Conservation (phyloP, 2,888 invertebrate genomes). For the Caenorhabditis angaria region DNA sequence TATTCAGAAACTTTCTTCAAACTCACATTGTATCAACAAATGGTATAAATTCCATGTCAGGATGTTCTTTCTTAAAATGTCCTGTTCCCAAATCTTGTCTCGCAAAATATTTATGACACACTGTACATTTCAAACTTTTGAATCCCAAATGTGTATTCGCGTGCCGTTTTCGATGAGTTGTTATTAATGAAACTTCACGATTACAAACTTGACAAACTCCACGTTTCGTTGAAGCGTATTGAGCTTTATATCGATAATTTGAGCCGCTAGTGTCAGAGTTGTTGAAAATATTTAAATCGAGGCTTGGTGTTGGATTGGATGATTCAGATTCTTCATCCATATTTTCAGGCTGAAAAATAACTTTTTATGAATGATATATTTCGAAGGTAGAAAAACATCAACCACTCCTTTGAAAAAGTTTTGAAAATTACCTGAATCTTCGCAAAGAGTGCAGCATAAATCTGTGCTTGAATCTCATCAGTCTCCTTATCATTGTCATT, state of each 20-base stretch:
- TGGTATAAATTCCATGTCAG: conserved; percentile 22
- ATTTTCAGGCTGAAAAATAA: conserved; percentile 12
- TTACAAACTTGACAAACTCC: conserved; percentile 46
- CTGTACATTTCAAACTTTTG: conserved; percentile 37
- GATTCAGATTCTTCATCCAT: not conserved
- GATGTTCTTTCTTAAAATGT: conserved; percentile 44
- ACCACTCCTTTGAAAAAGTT: not conserved
- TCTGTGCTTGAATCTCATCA: conserved; percentile 27
- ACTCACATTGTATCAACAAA: conserved; percentile 44
- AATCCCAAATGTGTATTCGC: conserved; percentile 46
- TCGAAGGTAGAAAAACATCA: not conserved
- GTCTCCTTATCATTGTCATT: conserved; percentile 27
- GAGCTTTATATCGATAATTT: conserved; percentile 21
- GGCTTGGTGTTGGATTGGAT: not conserved
- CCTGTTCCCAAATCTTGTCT: conserved; percentile 38
- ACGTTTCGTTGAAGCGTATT: conserved; percentile 39
- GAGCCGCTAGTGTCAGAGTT: not conserved
- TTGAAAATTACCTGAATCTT: conserved; percentile 8
- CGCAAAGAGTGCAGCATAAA: conserved; percentile 31
- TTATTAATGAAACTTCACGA: conserved; percentile 41
- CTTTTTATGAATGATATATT: too few species aligned
- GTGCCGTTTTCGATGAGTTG: conserved; percentile 40
- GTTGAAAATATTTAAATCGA: not conserved
- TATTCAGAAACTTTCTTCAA: too few species aligned
- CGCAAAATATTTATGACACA: conserved; percentile 43